phyloP scores from a whole-genome alignment of 2,113 vertebrate species.

The Grammomys surdaster region DNA sequence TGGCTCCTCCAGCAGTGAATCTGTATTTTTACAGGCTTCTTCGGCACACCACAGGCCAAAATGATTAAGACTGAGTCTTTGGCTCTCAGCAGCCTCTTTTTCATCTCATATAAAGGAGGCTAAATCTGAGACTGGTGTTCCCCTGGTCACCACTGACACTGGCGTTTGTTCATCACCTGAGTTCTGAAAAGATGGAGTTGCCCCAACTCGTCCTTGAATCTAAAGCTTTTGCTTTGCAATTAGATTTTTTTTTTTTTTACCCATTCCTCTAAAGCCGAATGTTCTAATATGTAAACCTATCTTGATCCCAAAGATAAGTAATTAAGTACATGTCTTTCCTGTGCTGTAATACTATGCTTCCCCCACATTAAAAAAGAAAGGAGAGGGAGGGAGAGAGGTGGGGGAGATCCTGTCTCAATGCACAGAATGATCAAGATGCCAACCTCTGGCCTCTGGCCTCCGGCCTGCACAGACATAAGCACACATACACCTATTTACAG shows the following conservation, averaged over 20 bases:
- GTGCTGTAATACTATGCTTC: neutral
- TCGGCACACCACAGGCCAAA: neutral
- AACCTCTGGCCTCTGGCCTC: neutral
- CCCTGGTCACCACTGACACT: neutral
- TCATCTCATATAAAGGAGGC: neutral
- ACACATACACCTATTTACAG: neutral
- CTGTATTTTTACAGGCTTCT: neutral
- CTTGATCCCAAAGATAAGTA: slow-evolving; percentile 28
- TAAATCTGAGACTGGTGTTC: neutral
- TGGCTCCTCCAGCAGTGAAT: rapidly evolving
- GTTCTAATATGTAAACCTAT: slow-evolving; percentile 39
- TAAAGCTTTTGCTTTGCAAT: neutral
- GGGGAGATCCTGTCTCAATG: neutral
- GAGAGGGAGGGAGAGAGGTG: neutral
- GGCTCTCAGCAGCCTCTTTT: neutral
- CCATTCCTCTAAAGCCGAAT: neutral
- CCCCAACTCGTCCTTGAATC: neutral
- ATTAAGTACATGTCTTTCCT: neutral
- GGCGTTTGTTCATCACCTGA: neutral
- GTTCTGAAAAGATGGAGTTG: neutral
- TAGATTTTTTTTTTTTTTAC: neutral
- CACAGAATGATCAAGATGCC: neutral
- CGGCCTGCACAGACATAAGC: neutral
- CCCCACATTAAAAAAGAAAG: neutral
- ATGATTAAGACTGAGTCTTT: neutral